Evolutionary conservation across 2,113 vertebrate genomes (phyloP).

Genomic region (Speoplatyrhinus poulsoni): DNA sequence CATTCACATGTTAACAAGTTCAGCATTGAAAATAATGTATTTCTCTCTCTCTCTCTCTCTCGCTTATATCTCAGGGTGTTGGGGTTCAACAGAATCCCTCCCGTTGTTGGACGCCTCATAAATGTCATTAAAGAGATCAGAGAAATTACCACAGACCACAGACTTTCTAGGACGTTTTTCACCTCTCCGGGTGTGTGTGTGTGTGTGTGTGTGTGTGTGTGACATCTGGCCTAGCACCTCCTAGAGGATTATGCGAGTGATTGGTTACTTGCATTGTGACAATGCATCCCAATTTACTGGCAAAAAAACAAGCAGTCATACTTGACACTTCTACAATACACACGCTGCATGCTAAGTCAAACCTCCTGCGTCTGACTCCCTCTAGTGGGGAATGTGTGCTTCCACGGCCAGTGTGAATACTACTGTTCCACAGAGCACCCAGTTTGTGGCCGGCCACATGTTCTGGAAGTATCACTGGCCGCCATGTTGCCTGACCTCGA

Average conservation of each 20-base stretch:
- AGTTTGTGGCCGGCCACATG: slow-evolving; percentile 88
- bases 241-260: too few species aligned
- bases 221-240: not conserved
- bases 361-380: slow-evolving; percentile 10
- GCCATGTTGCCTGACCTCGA: slow-evolving; percentile 90
- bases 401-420: slow-evolving; percentile 95
- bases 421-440: slow-evolving; percentile 95
- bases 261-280: too few species aligned
- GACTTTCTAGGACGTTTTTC: slow-evolving; percentile 80
- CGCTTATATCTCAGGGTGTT: slow-evolving; percentile 68
- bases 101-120: slow-evolving; percentile 80
- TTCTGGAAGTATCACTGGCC: slow-evolving; percentile 90
- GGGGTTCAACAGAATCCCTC: slow-evolving; percentile 84
- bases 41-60: not conserved
- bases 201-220: not conserved
- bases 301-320: too few species aligned
- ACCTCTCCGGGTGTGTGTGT: slow-evolving; percentile 61
- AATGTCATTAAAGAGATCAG: slow-evolving; percentile 82
- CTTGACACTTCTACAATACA: too few species aligned
- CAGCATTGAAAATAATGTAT: not conserved
- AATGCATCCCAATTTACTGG: not conserved
- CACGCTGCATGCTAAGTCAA: not conserved
- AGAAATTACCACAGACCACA: slow-evolving; percentile 82
- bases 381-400: slow-evolving; percentile 86
- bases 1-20: not conserved